phyloP scores from a whole-genome alignment of 2,113 vertebrate genomes.

The Mastomys coucha region DNA sequence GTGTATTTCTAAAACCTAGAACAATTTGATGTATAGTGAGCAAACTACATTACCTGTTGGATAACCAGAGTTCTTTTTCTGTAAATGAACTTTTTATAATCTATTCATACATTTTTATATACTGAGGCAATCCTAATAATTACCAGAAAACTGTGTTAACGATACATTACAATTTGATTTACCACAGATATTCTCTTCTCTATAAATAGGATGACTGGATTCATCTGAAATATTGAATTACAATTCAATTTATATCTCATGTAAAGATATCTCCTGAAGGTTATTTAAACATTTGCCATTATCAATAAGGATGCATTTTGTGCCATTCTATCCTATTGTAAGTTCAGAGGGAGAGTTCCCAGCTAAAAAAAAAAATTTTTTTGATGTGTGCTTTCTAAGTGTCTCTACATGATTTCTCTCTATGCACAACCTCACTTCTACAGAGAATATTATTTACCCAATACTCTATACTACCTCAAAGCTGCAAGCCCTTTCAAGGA shows the following conservation, averaged over 20 bases:
- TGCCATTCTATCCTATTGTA: constrained; percentile 16
- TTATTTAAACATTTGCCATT: constrained; percentile 70
- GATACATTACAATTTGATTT: constrained; percentile 61
- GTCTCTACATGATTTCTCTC: constrained; percentile 27
- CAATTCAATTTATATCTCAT: constrained; percentile 60
- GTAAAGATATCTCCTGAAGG: constrained; percentile 56
- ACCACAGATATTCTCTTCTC: constrained; percentile 32
- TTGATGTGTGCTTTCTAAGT: constrained; percentile 53
- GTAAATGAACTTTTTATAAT: background rate
- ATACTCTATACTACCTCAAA: constrained; percentile 58
- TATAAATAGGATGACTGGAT: constrained; percentile 30
- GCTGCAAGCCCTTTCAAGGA: constrained; percentile 54
- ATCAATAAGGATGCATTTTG: constrained; percentile 53
- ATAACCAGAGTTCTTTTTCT: background rate
- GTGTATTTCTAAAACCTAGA: background rate
- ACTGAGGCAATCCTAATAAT: constrained; percentile 56
- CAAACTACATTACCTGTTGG: background rate
- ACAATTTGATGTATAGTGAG: background rate
- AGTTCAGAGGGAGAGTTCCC: constrained; percentile 53
- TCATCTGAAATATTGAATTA: constrained; percentile 67
- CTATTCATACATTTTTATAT: background rate
- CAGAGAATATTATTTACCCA: constrained; percentile 62
- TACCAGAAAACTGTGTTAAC: constrained; percentile 38
- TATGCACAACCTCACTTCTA: constrained; percentile 38
- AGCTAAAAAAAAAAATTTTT: constrained; percentile 65